Evolutionary conservation across 2,113 vertebrate genomes (phyloP), one percentile per base, ranked within the genome.

Genomic region (Psophia crepitans): DNA sequence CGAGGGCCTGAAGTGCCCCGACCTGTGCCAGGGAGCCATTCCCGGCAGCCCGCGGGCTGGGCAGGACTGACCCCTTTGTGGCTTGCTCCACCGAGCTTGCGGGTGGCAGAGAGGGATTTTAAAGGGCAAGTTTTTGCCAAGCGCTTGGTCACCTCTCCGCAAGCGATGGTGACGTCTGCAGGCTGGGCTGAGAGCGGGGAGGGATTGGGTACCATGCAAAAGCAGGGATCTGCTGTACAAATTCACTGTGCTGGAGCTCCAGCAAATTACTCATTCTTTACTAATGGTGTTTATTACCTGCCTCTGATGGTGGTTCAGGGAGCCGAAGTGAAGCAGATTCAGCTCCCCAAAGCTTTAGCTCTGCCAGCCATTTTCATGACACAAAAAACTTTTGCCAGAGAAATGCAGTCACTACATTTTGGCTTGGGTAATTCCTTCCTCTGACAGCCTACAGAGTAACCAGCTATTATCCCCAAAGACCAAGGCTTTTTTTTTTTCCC

Each of bases 201-300:
- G 23, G 60, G 39, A 30, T 57, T 63, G 57, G 33, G 74, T 77
- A 57, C 53, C 73, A 21, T 0, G 6, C 60, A 66, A 89, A 87
- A 87, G 77, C 77, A 63, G 33, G 21, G 37, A 86, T 85, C 32
- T 64, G 81, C 86, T 80, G 88, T 49, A 71, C 19, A 54, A 94
- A 89, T 82, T 79, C 73, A 80, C 63, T 0, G 0, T 22, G 93
- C 51, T 8, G 14, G 78, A 96, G 87, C 85, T 95, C 89, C 93
- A 95, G 94, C 84, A 96, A 97, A 95, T 91, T 96, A 94, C 70
- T 95, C 91, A 85, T 82, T 93, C 90, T 94, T 94, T 95, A 95
- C 90, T 91, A 95, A 79, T 5, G 58, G 63, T 89, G 88, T 91
- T 96, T 90, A 81, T 92, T 96, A 92, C 93, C 89, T 94, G 84